Conservation (phyloP, 2,113 vertebrate genomes). For the Gymnarchus niloticus region DNA sequence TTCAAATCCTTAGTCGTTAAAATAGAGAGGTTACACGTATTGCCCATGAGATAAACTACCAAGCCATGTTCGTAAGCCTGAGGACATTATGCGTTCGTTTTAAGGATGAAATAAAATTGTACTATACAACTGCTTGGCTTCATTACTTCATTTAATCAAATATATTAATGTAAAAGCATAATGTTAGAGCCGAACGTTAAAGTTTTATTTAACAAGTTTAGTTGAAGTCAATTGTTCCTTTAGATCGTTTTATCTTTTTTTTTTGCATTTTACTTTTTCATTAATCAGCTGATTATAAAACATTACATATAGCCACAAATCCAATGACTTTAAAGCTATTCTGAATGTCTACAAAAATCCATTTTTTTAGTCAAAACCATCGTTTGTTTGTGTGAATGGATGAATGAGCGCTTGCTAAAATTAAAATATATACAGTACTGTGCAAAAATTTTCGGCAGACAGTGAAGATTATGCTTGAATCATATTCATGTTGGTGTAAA, state of each 20-base stretch:
- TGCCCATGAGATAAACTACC: background rate
- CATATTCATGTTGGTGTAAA: too few relatives aligned
- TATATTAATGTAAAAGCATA: too few relatives aligned
- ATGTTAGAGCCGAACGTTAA: too few relatives aligned
- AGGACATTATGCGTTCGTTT: too few relatives aligned
- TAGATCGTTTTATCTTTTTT: background rate
- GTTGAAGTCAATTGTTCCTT: background rate
- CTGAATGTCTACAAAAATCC: background rate
- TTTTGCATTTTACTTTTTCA: background rate
- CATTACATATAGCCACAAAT: background rate
- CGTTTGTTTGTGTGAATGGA: too few relatives aligned
- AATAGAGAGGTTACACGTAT: background rate
- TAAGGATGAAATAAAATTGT: background rate
- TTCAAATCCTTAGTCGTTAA: background rate
- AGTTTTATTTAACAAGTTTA: background rate
- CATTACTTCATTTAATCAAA: too few relatives aligned
- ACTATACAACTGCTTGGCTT: background rate
- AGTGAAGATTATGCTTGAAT: too few relatives aligned
- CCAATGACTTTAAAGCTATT: background rate
- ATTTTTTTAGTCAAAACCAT: background rate
- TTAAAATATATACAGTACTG: too few relatives aligned
- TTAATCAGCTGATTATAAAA: background rate
- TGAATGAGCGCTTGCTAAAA: too few relatives aligned
- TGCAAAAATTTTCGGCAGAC: too few relatives aligned
- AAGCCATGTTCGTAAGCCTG: background rate